Conservation (phyloP, 2,888 invertebrate species). For the Brachycybe producta region DNA sequence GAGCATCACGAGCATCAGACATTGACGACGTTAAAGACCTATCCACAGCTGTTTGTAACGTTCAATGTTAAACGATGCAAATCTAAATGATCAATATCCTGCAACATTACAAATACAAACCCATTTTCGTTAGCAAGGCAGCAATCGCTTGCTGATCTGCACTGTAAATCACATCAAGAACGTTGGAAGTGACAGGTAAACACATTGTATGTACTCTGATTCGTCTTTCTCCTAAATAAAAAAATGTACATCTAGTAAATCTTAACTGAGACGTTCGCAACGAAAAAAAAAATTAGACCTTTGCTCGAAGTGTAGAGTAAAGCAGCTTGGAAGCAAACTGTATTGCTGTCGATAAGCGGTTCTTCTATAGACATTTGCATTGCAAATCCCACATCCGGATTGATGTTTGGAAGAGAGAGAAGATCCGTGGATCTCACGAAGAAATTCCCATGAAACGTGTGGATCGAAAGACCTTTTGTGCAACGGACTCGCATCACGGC, state of each 20-base stretch:
- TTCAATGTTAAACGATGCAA: neutral
- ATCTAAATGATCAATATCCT: no score
- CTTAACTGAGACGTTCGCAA: constrained; percentile 10
- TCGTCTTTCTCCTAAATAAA: constrained; percentile 63
- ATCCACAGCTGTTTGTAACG: constrained; percentile 58
- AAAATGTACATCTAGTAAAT: no score
- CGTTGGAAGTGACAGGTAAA: constrained; percentile 69
- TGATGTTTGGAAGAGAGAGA: constrained; percentile 88
- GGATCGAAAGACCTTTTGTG: constrained; percentile 74
- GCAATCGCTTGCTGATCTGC: constrained; percentile 91
- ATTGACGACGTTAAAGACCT: constrained; percentile 71
- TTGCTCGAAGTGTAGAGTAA: constrained; percentile 89
- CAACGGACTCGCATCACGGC: constrained; percentile 96
- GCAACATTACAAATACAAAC: constrained; percentile 42
- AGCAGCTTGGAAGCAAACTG: constrained; percentile 94
- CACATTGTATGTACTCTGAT: constrained; percentile 97
- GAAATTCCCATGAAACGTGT: constrained; percentile 99
- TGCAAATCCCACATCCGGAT: constrained; percentile 94
- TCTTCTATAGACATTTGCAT: constrained; percentile 97
- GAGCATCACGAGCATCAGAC: constrained; percentile 87
- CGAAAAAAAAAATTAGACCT: constrained; percentile 40
- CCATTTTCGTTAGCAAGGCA: constrained; percentile 91
- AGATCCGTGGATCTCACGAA: constrained; percentile 96
- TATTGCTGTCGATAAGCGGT: constrained; percentile 66
- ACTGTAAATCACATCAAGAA: constrained; percentile 69